Evolutionary conservation across 2,797 vertebrate genomes (phyloP), one percentile per base, ranked within the genome.

Genomic region (Centroberyx gerrardi): DNA sequence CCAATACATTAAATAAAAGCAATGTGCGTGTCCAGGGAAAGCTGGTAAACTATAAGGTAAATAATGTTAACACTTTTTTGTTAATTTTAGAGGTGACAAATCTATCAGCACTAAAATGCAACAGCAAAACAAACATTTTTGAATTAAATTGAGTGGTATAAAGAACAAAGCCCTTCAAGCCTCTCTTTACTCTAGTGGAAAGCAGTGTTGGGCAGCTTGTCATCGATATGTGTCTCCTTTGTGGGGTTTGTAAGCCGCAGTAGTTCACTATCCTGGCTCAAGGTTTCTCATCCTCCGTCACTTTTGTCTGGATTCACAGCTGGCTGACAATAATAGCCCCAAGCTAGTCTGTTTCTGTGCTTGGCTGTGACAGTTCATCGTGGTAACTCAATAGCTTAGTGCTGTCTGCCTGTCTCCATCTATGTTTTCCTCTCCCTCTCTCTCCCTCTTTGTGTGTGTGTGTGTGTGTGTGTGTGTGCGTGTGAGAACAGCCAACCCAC

Each of bases 281-380:
- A 68, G 80, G 36, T 3, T 71, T 74, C n/a, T 44, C 49, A 14
- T 58, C 33, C 46, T 72, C 36, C 22, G 56, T 75, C 68, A 38
- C 40, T 5, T 73, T 78, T 52, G 46, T 76, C 38, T 65, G 70
- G 58, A 68, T 68, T 81, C 65, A 64, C 62, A 83, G 80, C 72
- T 76, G 56, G 49, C 52, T 80, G 74, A 85, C 68, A 59, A 54
- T 56, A 81, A 83, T 51, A 72, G 69, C 85, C 76, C 22, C 0
- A 0, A 72, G 78, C 81, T 60, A 31, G 31, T 79, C 56, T 70
- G 63, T 81, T 58, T 68, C 63, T 78, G 44, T 10, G 68, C 70
- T 83, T 17, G 13, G 58, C 70, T 80, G 64, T 90, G 83, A 81
- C 87, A 88, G 70, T 36, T 76, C 74, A 63, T 86, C 72, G 69